Evolutionary conservation across 2,888 invertebrate genomes (phyloP).

Genomic region (Junonia oenone): DNA sequence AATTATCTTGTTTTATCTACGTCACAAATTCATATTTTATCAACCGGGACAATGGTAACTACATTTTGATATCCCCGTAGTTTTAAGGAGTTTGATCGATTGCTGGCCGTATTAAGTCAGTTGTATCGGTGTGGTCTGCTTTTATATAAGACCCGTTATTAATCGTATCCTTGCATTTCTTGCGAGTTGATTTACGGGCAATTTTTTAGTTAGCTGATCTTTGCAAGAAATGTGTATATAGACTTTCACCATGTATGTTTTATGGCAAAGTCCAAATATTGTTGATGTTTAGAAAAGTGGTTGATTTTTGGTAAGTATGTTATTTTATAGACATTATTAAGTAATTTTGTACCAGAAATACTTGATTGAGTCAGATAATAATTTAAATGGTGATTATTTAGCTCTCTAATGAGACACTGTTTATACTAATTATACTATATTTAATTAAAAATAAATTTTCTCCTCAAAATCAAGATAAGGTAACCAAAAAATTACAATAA

Average conservation of each 20-base stretch:
- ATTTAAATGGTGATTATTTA: too few relatives aligned
- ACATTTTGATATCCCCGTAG: slow-evolving; percentile 70
- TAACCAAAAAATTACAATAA: background rate
- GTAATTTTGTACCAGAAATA: slow-evolving; percentile 78
- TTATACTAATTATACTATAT: too few relatives aligned
- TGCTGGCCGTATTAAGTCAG: slow-evolving; percentile 33
- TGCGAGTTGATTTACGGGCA: background rate
- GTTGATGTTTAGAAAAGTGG: too few relatives aligned
- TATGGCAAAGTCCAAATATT: too few relatives aligned
- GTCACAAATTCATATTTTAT: slow-evolving; percentile 75
- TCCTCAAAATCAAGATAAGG: too few relatives aligned
- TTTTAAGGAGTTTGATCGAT: slow-evolving; percentile 69
- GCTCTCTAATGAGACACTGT: too few relatives aligned
- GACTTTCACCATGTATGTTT: too few relatives aligned
- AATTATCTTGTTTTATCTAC: too few relatives aligned
- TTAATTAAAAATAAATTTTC: too few relatives aligned
- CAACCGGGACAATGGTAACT: slow-evolving; percentile 72
- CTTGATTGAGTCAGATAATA: too few relatives aligned
- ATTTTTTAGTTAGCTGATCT: background rate
- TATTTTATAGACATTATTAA: slow-evolving; percentile 72
- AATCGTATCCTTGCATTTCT: slow-evolving; percentile 30
- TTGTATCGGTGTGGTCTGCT: slow-evolving; percentile 39
- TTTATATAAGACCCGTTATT: slow-evolving; percentile 33
- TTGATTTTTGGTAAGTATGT: too few relatives aligned
- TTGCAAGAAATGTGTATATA: too few relatives aligned